Base-by-base conservation (phyloP, 2,113 vertebrate genomes). In the Merops nubicus region DNA sequence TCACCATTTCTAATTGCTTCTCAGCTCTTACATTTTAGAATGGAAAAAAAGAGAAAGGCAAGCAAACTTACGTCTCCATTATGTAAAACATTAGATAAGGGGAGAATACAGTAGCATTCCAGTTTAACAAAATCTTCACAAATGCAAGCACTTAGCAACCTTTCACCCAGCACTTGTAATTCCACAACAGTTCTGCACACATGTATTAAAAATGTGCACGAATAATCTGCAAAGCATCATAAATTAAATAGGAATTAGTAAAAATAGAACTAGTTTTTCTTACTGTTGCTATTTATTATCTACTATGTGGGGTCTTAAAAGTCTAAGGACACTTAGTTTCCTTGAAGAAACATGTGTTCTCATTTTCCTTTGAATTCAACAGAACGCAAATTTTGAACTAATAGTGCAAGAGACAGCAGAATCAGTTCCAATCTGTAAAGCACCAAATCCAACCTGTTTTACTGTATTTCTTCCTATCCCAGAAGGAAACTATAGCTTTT, bases 1-100 rank as follows among this genome's bases (percentile, higher is more conserved):
- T 87, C 92, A 95, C 84, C 77, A 93, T 95, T 95, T 97, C 82
- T 97, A 98, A 98, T 97, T 97, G 97, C 96, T 96, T 85, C 84
- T 78, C 82, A 64, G 80, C 48, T 86, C 15, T 90, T 88, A 62
- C 62, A 74, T 85, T 94, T 88, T 82, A 89, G 50, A 88, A 72
- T 12, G 38, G 63, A 65, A 91, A 84, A 84, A 74, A 92, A 87
- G 77, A 62, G 16, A 42, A 20, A 87, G 81, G 83, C 42, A 85
- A 91, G 70, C 73, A 88, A 95, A 89, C 28, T 89, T 72, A 90
- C 56, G 89, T 88, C 88, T 94, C 57, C 63, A 53, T 56, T 74
- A 86, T 47, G 34, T 68, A 85, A 91, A 84, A 78, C 40, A 88
- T 28, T 78, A 80, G 45, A 18, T 34, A 60, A 89, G 43, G 11